Percentiles rank a stretch among this genome's conserved stretches.
Evolutionary conservation across 2,888 invertebrate species (phyloP).

Genomic region (Catotricha subobsoleta): DNA sequence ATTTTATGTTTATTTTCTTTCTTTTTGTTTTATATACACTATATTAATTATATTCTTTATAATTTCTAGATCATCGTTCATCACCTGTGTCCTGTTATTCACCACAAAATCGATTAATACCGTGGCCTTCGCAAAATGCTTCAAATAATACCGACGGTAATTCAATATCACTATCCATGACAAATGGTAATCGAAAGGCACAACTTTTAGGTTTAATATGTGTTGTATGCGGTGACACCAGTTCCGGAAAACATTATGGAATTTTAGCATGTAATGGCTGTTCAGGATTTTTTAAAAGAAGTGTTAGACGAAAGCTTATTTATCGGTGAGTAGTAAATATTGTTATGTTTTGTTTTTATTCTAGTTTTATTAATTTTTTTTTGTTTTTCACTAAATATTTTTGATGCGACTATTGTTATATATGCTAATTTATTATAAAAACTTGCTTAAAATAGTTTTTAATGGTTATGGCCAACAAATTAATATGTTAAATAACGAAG

Average conservation of each 20-base stretch:
- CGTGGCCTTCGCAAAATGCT: slow-evolving; percentile 22
- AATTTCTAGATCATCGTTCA: slow-evolving; percentile 21
- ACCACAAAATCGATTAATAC: slow-evolving; percentile 23
- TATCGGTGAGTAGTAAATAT: slow-evolving; percentile 56
- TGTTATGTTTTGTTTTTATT: too few relatives aligned
- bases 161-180: slow-evolving; percentile 6
- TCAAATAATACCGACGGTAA: slow-evolving; percentile 12
- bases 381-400: too few relatives aligned
- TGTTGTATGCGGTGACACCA: slow-evolving; percentile 93
- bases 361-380: too few relatives aligned
- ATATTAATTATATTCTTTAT: too few relatives aligned
- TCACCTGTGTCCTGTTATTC: slow-evolving; percentile 24
- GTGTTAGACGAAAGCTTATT: slow-evolving; percentile 86
- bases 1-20: too few relatives aligned
- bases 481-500: too few relatives aligned
- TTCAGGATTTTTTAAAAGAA: slow-evolving; percentile 96
- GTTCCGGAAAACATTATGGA: slow-evolving; percentile 94
- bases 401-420: too few relatives aligned
- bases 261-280: slow-evolving; percentile 98
- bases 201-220: slow-evolving; percentile 67
- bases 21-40: too few relatives aligned
- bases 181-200: slow-evolving; percentile 26
- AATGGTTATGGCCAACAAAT: too few relatives aligned
- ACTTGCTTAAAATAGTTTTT: too few relatives aligned
- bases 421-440: too few relatives aligned